Evolutionary conservation across 2,113 vertebrate species (phyloP).

Genomic region (Synodontis membranacea): DNA sequence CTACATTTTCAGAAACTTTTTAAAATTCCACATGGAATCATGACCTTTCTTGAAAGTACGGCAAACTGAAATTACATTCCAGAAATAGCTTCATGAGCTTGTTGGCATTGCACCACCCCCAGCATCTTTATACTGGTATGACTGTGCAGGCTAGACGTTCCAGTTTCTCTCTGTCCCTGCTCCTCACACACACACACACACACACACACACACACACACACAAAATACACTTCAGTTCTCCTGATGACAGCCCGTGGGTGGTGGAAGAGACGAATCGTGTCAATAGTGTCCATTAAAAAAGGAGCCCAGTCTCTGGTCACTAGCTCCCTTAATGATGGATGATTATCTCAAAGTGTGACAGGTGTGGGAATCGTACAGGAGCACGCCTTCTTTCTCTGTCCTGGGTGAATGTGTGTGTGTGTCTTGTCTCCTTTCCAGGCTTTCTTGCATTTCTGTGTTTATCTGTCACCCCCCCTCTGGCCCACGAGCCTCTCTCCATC

Average conservation of each 20-base stretch:
- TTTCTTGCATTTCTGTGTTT: conserved; percentile 44
- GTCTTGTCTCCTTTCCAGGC: conserved; percentile 40
- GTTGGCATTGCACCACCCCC: conserved; percentile 47
- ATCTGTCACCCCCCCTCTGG: conserved; percentile 14
- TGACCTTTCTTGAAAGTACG: conserved; percentile 40
- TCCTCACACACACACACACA: conserved; percentile 22
- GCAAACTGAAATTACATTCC: conserved; percentile 38
- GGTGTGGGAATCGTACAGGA: conserved; percentile 79
- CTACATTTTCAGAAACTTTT: conserved; percentile 25
- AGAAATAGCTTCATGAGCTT: conserved; percentile 45
- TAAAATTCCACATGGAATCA: conserved; percentile 39
- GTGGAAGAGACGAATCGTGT: conserved; percentile 89
- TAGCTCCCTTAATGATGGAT: conserved; percentile 87
- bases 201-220: conserved; percentile 39
- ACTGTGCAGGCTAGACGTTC: conserved; percentile 39
- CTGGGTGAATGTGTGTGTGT: conserved; percentile 8
- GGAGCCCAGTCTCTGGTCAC: conserved; percentile 91
- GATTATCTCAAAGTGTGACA: conserved; percentile 93
- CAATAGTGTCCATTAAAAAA: conserved; percentile 91
- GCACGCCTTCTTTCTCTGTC: conserved; percentile 56
- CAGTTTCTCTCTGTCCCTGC: conserved; percentile 33
- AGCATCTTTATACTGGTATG: conserved; percentile 41
- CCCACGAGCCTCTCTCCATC: neutral
- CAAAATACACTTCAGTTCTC: conserved; percentile 40
- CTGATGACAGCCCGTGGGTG: conserved; percentile 85